Evolutionary conservation across 1,140 invertebrate genomes (phyloP), one percentile per base, ranked within the genome.

Genomic region (Papilio helenus): DNA sequence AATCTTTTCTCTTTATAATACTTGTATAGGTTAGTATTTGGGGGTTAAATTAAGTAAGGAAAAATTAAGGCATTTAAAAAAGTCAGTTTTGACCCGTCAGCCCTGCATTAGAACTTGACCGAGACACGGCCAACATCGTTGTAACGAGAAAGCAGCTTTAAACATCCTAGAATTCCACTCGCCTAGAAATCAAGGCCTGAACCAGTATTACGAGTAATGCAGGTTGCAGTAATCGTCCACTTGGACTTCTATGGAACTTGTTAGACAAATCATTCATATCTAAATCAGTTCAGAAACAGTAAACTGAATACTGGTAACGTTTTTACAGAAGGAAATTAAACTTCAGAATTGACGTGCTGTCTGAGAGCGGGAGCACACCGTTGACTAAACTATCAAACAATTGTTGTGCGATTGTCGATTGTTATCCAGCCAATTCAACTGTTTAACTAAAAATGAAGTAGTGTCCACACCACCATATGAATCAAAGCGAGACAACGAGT

Each of bases 121-220:
- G 72, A 74, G 72, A 74, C 72, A 26, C 23, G 44, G n/a, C 2
- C 42, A 46, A 49, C 8, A 74, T 49, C 39, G 72, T 39, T 51
- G 20, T 46, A 74, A 74, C 72, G 72, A 74, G 72, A 74, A 74
- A 74, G 72, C 72, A 73, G 72, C 39, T n/a, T 39, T 51, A 44
- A 8, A 74, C 44, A 74, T 74, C 72, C 44, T 74, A 74, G 72
- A 74, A 46, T 74, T 74, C 42, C n/a, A 74, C 72, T 74, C 72
- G 72, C 72, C 72, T 74, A 74, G 72, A 74, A 46, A 74, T 51
- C 72, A 74, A 74, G 71, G 71, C 42, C 39, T 74, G 29, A 72
- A 74, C 72, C 72, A 29, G 72, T 74, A 74, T 74, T 74, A 74
- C 72, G 72, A 49, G 72, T 51, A 74, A 74, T 74, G 42, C 72